Percentiles rank a stretch among this genome's conserved stretches.
Conservation (phyloP, 2,113 vertebrate genomes). For the Castor canadensis region DNA sequence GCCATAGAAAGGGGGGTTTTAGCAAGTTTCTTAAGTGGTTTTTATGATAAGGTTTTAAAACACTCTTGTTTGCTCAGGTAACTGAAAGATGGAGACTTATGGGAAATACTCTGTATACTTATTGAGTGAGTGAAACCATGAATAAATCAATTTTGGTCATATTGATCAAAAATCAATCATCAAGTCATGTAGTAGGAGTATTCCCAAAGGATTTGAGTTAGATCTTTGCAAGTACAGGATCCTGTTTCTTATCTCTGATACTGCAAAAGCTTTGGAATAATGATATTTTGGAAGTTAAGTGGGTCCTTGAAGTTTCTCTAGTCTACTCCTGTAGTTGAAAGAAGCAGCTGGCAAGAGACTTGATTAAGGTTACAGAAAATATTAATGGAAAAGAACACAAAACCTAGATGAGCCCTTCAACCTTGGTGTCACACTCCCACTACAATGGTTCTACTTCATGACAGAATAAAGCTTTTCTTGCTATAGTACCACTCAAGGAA, state of each 20-base stretch:
- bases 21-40: background rate
- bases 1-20: background rate
- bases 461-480: background rate
- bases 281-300: background rate
- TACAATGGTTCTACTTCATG: background rate
- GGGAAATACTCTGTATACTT: background rate
- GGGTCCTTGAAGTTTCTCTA: background rate
- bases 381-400: background rate
- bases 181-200: background rate
- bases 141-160: background rate
- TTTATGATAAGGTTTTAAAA: background rate
- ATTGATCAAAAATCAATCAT: background rate
- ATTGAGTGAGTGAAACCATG: background rate
- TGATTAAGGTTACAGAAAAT: background rate
- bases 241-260: background rate
- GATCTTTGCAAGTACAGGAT: background rate
- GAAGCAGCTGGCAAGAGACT: background rate
- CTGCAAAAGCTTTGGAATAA: background rate
- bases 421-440: background rate
- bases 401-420: accelerated
- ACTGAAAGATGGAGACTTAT: background rate
- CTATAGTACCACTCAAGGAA: background rate
- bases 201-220: background rate
- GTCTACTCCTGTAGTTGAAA: background rate
- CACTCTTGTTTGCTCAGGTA: background rate